Percentiles rank a stretch among this genome's conserved stretches.
phyloP scores from a whole-genome alignment of 2,113 vertebrate genomes.

The Zapus hudsonius region DNA sequence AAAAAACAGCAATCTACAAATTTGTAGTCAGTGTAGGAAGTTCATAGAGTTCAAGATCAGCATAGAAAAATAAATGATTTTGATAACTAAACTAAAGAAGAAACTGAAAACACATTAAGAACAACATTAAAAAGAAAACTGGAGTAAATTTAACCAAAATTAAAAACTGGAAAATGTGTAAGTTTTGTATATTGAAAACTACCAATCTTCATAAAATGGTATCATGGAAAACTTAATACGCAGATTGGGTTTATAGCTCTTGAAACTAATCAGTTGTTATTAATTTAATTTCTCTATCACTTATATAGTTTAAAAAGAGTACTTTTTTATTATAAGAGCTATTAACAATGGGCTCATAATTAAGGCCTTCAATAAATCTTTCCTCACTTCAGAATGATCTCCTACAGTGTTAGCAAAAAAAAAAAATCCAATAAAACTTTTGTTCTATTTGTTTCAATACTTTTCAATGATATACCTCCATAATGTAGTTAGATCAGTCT shows the following conservation, averaged over 20 bases:
- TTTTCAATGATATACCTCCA: background rate
- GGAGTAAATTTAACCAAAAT: background rate
- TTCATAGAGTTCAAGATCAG: background rate
- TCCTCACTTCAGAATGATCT: background rate
- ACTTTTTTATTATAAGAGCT: background rate
- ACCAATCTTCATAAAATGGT: background rate
- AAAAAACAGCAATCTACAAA: background rate
- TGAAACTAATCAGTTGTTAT: background rate
- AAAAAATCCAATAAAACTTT: too few relatives aligned
- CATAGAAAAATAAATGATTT: background rate
- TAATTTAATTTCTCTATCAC: background rate
- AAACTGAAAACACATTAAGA: too few relatives aligned
- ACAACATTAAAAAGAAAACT: background rate
- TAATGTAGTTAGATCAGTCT: background rate
- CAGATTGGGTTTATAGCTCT: background rate
- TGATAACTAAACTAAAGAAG: too few relatives aligned
- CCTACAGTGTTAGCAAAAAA: background rate
- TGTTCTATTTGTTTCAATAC: background rate
- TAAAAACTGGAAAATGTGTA: background rate
- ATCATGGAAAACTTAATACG: background rate
- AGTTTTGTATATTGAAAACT: background rate
- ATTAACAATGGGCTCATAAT: background rate
- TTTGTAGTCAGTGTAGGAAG: background rate
- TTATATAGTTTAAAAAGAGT: background rate
- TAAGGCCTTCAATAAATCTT: background rate